Conservation (phyloP, 2,888 invertebrate genomes). For the Plutella xylostella region DNA sequence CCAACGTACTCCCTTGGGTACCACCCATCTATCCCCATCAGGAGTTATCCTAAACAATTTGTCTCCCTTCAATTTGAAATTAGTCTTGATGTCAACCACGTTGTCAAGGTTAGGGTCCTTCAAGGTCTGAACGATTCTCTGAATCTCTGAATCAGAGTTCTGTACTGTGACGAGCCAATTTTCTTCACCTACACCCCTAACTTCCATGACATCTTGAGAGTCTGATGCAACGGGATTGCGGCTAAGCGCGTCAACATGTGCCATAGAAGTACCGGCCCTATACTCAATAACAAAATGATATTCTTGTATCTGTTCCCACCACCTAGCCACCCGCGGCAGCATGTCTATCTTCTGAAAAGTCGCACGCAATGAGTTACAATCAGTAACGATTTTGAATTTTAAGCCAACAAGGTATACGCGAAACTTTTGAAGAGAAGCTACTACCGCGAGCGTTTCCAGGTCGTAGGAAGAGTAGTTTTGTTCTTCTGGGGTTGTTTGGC, state of each 20-base stretch:
- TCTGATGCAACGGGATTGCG: background rate
- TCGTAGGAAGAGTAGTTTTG: background rate
- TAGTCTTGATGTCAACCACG: background rate
- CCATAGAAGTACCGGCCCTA: background rate
- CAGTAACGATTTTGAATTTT: background rate
- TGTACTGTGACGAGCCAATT: slow-evolving; percentile 1
- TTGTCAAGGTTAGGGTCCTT: background rate
- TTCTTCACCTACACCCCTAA: too few relatives aligned
- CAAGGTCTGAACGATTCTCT: background rate
- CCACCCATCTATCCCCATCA: slow-evolving; percentile 14
- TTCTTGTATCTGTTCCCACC: too few relatives aligned
- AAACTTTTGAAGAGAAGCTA: slow-evolving; percentile 4
- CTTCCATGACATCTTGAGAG: background rate
- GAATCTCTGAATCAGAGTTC: background rate
- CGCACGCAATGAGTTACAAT: slow-evolving; percentile 2
- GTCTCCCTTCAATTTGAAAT: background rate
- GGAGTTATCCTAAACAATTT: background rate
- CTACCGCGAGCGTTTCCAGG: slow-evolving; percentile 5
- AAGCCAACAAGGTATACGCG: slow-evolving; percentile 3
- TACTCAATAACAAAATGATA: too few relatives aligned
- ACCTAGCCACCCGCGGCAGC: background rate
- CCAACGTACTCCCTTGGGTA: slow-evolving; percentile 17
- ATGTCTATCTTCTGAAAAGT: slow-evolving; percentile 4
- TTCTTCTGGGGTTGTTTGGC: slow-evolving; percentile 4
- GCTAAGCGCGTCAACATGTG: too few relatives aligned